These are phyloP conservation scores for Megaceryle alcyon DNA, from an alignment of 2,797 vertebrate genomes.

Conservation along the genomic window DNA sequence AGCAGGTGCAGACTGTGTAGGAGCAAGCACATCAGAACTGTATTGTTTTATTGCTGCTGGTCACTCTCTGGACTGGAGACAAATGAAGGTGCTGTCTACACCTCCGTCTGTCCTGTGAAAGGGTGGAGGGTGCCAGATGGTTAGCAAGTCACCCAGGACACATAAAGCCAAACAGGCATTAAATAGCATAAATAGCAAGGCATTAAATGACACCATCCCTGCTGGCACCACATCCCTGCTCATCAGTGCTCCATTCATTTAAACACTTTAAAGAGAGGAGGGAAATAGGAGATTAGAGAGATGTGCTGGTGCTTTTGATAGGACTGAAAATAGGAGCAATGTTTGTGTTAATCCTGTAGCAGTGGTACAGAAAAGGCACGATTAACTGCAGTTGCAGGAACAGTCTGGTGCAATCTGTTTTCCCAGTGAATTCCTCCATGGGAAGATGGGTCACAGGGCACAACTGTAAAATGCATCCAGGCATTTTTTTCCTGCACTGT, in stretches of 20 bases:
- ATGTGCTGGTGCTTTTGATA: conserved; percentile 67
- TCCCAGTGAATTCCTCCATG: conserved; percentile 16
- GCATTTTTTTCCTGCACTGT: neutral
- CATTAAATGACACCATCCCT: conserved; percentile 59
- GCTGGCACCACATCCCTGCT: conserved; percentile 60
- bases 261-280: conserved; percentile 49
- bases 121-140: conserved; percentile 50
- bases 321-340: conserved; percentile 49
- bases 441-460: conserved; percentile 57
- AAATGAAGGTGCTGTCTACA: conserved; percentile 24
- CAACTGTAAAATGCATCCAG: conserved; percentile 53
- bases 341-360: conserved; percentile 59
- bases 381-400: conserved; percentile 41
- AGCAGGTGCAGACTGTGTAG: neutral
- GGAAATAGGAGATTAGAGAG: conserved; percentile 62
- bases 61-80: neutral
- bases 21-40: neutral
- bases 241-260: conserved; percentile 60
- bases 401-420: conserved; percentile 24
- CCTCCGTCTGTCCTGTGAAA: conserved; percentile 33
- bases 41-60: neutral
- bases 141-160: conserved; percentile 56
- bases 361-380: neutral
- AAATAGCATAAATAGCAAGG: conserved; percentile 47
- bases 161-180: conserved; percentile 56